Conservation (phyloP, 2,113 vertebrate genomes). For the Limanda limanda region DNA sequence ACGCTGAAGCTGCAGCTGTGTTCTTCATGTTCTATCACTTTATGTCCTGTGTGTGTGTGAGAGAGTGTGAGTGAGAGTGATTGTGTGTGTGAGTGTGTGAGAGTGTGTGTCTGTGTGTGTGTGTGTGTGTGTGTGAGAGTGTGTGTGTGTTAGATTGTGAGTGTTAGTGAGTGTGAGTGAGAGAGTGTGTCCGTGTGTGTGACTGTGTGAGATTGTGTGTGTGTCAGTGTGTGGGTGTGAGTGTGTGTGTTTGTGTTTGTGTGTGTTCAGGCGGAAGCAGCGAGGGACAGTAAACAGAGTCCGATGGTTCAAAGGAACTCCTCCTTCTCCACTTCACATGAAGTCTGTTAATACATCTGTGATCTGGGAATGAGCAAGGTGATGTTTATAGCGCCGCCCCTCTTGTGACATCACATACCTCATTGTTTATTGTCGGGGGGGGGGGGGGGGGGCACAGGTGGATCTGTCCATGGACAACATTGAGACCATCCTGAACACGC, state of each 20-base stretch:
- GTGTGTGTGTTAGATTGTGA: too few species aligned
- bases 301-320: conserved; percentile 98
- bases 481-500: conserved; percentile 97
- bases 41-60: too few species aligned
- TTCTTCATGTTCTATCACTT: too few species aligned
- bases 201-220: too few species aligned
- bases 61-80: too few species aligned
- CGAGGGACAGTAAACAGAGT: conserved; percentile 94
- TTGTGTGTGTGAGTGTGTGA: too few species aligned
- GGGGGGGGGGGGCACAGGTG: conserved; percentile 81
- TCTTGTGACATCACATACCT: conserved; percentile 18
- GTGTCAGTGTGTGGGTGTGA: not conserved
- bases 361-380: conserved; percentile 95
- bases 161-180: too few species aligned
- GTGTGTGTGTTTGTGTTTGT: not conserved
- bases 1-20: too few species aligned
- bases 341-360: conserved; percentile 99
- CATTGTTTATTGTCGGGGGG: not conserved
- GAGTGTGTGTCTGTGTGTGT: too few species aligned
- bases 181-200: too few species aligned
- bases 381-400: not conserved
- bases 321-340: conserved; percentile 95
- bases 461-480: conserved; percentile 99
- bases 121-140: too few species aligned
- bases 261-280: conserved; percentile 80